Conservation (phyloP, 2,797 vertebrate species). For the Phataginus tetradactyla region DNA sequence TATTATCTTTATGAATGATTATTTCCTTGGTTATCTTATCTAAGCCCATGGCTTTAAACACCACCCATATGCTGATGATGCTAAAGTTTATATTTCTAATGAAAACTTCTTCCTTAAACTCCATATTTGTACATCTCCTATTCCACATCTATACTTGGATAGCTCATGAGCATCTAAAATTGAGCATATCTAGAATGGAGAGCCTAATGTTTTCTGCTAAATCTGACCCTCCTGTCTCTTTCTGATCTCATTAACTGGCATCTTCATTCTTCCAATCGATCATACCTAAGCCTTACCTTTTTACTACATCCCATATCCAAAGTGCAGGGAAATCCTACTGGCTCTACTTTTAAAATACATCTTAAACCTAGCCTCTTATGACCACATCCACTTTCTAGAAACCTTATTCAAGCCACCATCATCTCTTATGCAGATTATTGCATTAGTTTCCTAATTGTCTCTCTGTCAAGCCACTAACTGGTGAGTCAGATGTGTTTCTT, state of each 20-base stretch:
- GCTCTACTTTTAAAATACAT: neutral
- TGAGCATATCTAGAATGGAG: neutral
- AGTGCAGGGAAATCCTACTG: neutral
- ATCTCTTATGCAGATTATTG: neutral
- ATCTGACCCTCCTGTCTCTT: neutral
- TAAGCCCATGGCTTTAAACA: neutral
- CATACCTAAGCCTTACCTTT: neutral
- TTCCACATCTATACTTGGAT: neutral
- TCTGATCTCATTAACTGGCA: neutral
- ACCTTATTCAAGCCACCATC: neutral
- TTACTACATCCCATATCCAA: neutral
- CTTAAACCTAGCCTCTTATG: neutral
- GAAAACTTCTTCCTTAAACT: neutral
- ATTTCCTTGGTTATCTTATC: neutral
- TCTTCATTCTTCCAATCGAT: neutral
- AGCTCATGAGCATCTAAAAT: neutral
- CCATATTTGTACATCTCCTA: neutral
- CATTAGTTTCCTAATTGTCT: neutral
- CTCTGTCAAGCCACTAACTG: neutral
- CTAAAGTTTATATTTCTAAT: neutral
- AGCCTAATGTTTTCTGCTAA: neutral
- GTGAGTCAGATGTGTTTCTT: neutral
- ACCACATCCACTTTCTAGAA: neutral
- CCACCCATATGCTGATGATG: neutral
- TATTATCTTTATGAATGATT: neutral